phyloP scores from a whole-genome alignment of 2,888 invertebrate genomes.

The Athalia rosae region DNA sequence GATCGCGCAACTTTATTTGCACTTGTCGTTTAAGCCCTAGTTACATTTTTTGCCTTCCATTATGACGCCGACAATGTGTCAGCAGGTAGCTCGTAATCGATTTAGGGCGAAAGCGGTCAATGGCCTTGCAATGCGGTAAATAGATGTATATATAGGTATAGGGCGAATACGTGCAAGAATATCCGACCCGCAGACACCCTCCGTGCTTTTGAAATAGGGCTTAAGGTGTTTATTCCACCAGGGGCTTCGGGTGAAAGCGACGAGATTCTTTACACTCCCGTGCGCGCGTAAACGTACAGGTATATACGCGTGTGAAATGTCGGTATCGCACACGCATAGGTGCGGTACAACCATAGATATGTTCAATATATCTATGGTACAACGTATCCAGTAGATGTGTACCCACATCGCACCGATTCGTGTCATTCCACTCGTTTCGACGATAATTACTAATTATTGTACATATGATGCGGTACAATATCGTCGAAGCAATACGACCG shows the following conservation, averaged over 20 bases:
- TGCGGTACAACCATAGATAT: no score
- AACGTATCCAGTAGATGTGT: no score
- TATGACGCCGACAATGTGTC: constrained; percentile 59
- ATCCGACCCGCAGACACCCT: constrained; percentile 32
- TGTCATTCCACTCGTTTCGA: no score
- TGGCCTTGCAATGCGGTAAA: constrained; percentile 54
- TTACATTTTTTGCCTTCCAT: constrained; percentile 50
- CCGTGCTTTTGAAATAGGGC: constrained; percentile 41
- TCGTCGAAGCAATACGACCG: no score
- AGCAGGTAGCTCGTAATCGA: constrained; percentile 63
- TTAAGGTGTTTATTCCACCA: constrained; percentile 38
- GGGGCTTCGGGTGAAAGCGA: constrained; percentile 29
- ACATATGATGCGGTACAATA: no score
- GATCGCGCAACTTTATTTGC: constrained; percentile 36
- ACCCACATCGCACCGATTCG: no score
- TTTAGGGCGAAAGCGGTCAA: constrained; percentile 58
- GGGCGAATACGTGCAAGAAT: constrained; percentile 37
- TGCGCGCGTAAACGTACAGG: no score
- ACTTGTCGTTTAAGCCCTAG: constrained; percentile 41
- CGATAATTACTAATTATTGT: no score
- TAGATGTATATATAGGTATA: constrained; percentile 43
- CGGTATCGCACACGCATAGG: no score
- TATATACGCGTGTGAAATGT: no score
- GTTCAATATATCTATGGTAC: no score
- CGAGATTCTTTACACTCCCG: neutral